phyloP scores from a whole-genome alignment of 2,113 vertebrate genomes.

The Fulica atra region DNA sequence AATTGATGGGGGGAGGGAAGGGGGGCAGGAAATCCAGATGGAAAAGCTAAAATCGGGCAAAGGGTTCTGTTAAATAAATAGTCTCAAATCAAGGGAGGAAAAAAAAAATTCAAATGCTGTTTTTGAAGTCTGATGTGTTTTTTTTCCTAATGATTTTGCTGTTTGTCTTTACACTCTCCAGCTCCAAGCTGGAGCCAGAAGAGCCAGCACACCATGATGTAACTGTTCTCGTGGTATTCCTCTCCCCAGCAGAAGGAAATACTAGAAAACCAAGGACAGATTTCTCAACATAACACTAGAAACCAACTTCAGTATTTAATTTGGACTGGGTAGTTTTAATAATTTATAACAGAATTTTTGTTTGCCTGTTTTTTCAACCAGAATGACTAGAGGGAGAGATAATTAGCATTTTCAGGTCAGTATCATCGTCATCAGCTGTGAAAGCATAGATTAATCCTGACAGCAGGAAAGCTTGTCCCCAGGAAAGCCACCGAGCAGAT shows the following conservation, averaged over 20 bases:
- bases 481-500: not conserved
- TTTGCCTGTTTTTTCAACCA: not conserved
- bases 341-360: not conserved
- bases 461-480: not conserved
- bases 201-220: not conserved
- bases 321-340: not conserved
- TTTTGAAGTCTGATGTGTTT: not conserved
- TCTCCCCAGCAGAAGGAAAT: not conserved
- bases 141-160: not conserved
- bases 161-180: not conserved
- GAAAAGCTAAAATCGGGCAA: not conserved
- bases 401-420: not conserved
- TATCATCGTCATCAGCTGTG: not conserved
- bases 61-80: constrained; percentile 8
- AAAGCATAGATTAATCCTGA: not conserved
- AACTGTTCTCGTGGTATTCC: not conserved
- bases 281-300: not conserved
- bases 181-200: not conserved
- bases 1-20: not conserved
- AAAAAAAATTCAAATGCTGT: not conserved
- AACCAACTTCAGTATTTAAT: not conserved
- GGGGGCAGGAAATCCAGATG: not conserved
- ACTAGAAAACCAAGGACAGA: not conserved
- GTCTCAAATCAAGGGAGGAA: not conserved
- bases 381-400: not conserved